Percentiles rank a stretch among this genome's conserved stretches.
phyloP scores from a whole-genome alignment of 2,113 vertebrate species.

The Antennarius striatus region DNA sequence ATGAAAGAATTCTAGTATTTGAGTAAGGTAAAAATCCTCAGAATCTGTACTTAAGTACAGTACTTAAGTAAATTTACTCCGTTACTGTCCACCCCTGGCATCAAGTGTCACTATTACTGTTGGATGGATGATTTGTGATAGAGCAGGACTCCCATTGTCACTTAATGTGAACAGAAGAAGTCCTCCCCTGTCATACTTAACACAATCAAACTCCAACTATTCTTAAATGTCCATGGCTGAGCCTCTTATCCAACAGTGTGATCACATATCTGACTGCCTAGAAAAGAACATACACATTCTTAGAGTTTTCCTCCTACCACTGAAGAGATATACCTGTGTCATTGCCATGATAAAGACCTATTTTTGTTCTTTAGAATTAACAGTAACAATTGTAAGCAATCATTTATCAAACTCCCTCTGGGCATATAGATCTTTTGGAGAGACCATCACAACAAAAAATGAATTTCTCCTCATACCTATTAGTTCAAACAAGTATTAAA shows the following conservation, averaged over 20 bases:
- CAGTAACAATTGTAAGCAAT: constrained; percentile 24
- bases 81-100: too few species aligned
- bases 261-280: constrained; percentile 45
- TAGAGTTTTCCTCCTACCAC: not conserved
- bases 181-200: constrained; percentile 11
- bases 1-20: too few species aligned
- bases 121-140: constrained; percentile 11
- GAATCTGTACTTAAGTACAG: too few species aligned
- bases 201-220: constrained; percentile 23
- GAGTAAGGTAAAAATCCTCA: too few species aligned
- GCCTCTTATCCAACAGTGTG: constrained; percentile 24
- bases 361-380: constrained; percentile 35
- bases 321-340: constrained; percentile 18
- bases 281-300: constrained; percentile 19
- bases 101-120: constrained; percentile 10
- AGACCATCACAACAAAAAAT: constrained; percentile 39
- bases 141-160: constrained; percentile 4
- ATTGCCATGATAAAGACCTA: constrained; percentile 26
- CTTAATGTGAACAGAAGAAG: constrained; percentile 21
- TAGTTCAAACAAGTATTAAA: constrained; percentile 46
- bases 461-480: constrained; percentile 29
- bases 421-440: constrained; percentile 38
- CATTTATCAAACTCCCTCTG: constrained; percentile 14
- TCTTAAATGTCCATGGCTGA: constrained; percentile 15
- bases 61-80: too few species aligned